Base-by-base conservation (phyloP, 2,113 vertebrate species). In the Cichladusa arquata region DNA sequence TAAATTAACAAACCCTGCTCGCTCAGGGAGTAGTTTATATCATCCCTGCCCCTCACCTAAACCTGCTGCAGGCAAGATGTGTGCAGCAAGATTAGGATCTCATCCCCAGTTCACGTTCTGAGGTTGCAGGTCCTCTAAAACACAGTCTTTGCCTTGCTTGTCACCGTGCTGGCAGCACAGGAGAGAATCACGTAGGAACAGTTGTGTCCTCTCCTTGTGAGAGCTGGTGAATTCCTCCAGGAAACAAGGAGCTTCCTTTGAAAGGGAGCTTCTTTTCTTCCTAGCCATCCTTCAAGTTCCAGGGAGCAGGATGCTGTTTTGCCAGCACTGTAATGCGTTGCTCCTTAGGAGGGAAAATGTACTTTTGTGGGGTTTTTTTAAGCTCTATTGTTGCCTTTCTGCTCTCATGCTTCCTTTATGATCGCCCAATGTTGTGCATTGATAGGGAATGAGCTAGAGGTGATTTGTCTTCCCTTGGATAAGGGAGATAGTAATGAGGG, bases 1-100 rank as follows among this genome's bases (percentile, higher is more conserved):
- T 48, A 73, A 85, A 94, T 90, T n/a, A 90, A 50, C 62, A 83
- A 80, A 36, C 38, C 31, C 25, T 51, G 58, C 71, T 91, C 57
- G 6, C 74, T 58, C 20, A 4, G 71, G 51, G 65, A 66, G 58
- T 19, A 6, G n/a, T 64, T 94, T 38, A 1, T 48, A 34, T 53
- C 79, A 53, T 79, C 69, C 85, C 62, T 89, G 84, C 53, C 64
- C 77, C 70, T 84, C 78, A 80, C 64, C 81, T 82, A 45, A 90
- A 54, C 71, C 84, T 80, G 64, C 78, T 91, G 64, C 45, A 73
- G 85, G 89, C 73, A 26, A 56, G 86, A 66, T 10, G 10, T 64
- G 48, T 29, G 5, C 17, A 84, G 70, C 36, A 38, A 48, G 50
- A 40, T 61, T 16, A 64, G 54, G 42, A 25, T 87, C 62, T 66